Percentiles rank a stretch among this genome's conserved stretches.
phyloP scores from a whole-genome alignment of 2,888 invertebrate genomes.

The Amphipyra berbera region DNA sequence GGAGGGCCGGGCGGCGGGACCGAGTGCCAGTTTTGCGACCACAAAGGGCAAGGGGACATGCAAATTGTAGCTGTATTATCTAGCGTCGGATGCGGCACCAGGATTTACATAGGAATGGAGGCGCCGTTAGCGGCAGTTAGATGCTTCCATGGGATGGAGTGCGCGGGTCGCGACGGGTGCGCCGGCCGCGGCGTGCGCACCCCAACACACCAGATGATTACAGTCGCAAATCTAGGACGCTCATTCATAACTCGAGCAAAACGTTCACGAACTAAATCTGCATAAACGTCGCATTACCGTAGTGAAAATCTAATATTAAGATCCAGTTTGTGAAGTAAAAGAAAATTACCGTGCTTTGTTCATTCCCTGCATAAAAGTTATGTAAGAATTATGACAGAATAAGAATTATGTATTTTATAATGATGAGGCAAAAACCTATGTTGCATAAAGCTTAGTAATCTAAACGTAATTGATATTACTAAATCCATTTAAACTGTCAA shows the following conservation, averaged over 20 bases:
- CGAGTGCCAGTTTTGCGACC: constrained; percentile 68
- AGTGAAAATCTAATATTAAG: constrained; percentile 74
- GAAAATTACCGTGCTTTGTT: constrained; percentile 58
- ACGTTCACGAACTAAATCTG: constrained; percentile 80
- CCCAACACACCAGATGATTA: constrained; percentile 74
- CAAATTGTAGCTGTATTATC: constrained; percentile 85
- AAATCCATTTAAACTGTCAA: constrained; percentile 11
- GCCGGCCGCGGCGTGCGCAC: constrained; percentile 47
- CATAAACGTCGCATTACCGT: constrained; percentile 81
- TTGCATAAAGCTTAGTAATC: constrained; percentile 17
- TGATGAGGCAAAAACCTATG: not conserved
- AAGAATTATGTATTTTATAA: constrained; percentile 9
- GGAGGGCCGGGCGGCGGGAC: constrained; percentile 57
- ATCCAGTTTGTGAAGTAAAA: constrained; percentile 67
- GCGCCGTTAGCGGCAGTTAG: constrained; percentile 78
- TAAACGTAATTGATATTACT: constrained; percentile 9
- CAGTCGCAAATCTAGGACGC: constrained; percentile 78
- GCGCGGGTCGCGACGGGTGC: constrained; percentile 23
- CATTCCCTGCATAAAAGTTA: constrained; percentile 35
- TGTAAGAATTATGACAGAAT: constrained; percentile 33
- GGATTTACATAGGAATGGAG: constrained; percentile 88
- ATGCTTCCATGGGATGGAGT: constrained; percentile 68
- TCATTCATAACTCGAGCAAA: constrained; percentile 82
- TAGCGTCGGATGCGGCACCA: constrained; percentile 75
- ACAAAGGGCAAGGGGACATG: constrained; percentile 84